Base-by-base conservation (phyloP, 2,888 invertebrate genomes). In the Drosophila recens region DNA sequence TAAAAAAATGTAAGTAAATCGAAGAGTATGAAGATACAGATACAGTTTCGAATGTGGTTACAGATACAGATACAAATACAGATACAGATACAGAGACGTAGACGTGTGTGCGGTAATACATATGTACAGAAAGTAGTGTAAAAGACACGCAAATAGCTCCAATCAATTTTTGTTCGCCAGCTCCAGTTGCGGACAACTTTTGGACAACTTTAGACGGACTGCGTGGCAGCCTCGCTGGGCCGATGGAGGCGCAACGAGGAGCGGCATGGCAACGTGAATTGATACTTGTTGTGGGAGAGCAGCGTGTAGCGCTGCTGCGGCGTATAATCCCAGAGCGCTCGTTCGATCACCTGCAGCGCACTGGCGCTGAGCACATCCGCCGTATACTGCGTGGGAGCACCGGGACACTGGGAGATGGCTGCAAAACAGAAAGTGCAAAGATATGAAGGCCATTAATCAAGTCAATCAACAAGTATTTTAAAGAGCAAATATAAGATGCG, bases 351-450 rank as follows among this genome's bases (percentile, higher is more conserved):
- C 81, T 94, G 94, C 74, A 95, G 91, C 2, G 95, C 95, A 85
- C 93, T 94, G 74, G 94, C 93, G 30, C 94, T 95, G 4, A 95
- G 93, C 5, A 95, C 94, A 87, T 94, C 94, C 36, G 95, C 95
- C 90, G 95, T 94, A 91, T 95, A 95, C 80, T 95, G 95, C 0
- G 94, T 94, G 48, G 95, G 95, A 82, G 95, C 94, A 93, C 94
- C 94, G 93, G 94, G 75, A 93, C 93, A 72, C 93, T 90, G 90
- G n/a, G 91, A 82, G 62, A 90, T 88, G 70, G 89, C 91, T 91
- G 13, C 5, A 11, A 36, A n/a, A 38, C n/a, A 2, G n/a, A 6
- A 38, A 30, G 8, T 8, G 8, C 6, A 30, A 30, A 30, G 30
- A 30, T n/a, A n/a, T 8, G 27, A 27, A 27, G 6, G 27, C 1